Base-by-base conservation (phyloP, 2,888 invertebrate species). In the Drosophila anceps region DNA sequence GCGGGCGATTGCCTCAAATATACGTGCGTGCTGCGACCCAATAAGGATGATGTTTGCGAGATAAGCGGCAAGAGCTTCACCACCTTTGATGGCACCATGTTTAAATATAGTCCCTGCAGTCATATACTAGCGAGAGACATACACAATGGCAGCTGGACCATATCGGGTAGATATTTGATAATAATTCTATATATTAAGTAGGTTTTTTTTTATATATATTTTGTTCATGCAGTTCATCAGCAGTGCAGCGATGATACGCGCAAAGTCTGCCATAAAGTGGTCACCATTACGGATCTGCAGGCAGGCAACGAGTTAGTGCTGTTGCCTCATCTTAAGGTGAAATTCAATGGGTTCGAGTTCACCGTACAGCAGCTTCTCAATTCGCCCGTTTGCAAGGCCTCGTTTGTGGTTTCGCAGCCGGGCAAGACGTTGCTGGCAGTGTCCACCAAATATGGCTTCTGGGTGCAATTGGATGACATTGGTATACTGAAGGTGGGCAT, bases 21-120 rank as follows among this genome's bases (percentile, higher is more conserved):
- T 91, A 93, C 94, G 0, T 96, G 96, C 85, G 94, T 94, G 50
- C 95, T 95, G 3, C 94, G 95, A 0, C 94, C 95, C 0, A 94
- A 95, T 43, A 94, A 94, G 0, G 95, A 95, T 67, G 95, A 94
- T 37, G 94, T 95, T 82, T 93, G 93, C 35, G 92, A 92, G 84
- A 93, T 97, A n/a, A 96, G 95, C 1, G 96, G 96, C 0, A 95
- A 96, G 61, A 96, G 95, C 0, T 95, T 97, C 90, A 95, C 94
- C 76, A 97, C 97, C 0, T 97, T 98, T 87, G 97, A 97, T 91
- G 95, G 95, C 18, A 94, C 95, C 0, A 95, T 96, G 87, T 97
- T 95, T 91, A 96, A 96, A 82, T 96, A 96, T 82, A 96, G 97
- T 80, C 94, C 96, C 18, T 98, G 97, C 92, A 95, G 96, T 93